Base-by-base conservation (phyloP, 2,113 vertebrate genomes). In the Talpa occidentalis region DNA sequence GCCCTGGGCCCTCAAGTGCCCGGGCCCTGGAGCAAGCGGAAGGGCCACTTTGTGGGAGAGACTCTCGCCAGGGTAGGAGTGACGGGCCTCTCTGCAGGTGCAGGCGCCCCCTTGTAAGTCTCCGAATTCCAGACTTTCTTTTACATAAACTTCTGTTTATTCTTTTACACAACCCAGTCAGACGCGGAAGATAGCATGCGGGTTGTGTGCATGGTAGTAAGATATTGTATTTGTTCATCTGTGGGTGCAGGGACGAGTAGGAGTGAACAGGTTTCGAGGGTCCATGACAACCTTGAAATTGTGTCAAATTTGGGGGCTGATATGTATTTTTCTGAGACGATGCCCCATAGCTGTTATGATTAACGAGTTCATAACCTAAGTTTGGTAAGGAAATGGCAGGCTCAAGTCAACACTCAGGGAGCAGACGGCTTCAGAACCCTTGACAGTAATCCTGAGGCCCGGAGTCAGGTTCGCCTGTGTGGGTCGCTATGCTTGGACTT, bases 41-140 rank as follows among this genome's bases (percentile, higher is more conserved):
- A 26, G 3, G 9, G 52, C 40, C 16, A 47, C 24, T 47, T 10
- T 73, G 62, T 37, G 3, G 32, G 47, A 59, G 26, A 47, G 82
- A 11, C 24, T 5, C 35, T 37, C 19, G n/a, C n/a, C n/a, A n/a
- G n/a, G n/a, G n/a, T n/a, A n/a, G n/a, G 47, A 40, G 42, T 40
- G 32, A 60, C 7, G 10, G 10, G 26, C 35, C 40, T 83, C 66
- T 77, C 54, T n/a, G 40, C 9, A 40, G 80, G 30, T 15, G 11
- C 12, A 26, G n/a, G 28, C 12, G 72, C 32, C 6, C 49, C 66
- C 42, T 52, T 78, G 56, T 10, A 42, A 76, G 21, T 74, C 70
- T 60, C 69, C 52, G 74, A 85, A 88, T 66, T 76, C 62, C 67
- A 74, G 44, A 79, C 42, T 86, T 88, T 91, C 74, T 86, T 91